A percentile compares a stretch with the other conserved stretches of the same genome.
phyloP scores from a whole-genome alignment of 2,113 vertebrate genomes.

The Grammomys surdaster region DNA sequence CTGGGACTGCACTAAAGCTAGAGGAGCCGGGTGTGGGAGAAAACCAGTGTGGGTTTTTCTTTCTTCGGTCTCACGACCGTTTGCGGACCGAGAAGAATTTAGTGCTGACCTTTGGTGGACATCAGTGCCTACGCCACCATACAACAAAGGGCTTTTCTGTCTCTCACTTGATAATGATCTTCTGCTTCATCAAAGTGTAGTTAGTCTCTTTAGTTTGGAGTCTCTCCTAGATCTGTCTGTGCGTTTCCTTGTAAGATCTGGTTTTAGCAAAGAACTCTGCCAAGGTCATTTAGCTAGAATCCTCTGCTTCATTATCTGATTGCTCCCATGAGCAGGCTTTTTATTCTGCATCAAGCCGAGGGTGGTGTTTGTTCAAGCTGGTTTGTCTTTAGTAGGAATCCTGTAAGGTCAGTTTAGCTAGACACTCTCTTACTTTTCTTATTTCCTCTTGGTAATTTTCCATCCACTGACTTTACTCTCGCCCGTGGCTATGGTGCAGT shows the following conservation, averaged over 20 bases:
- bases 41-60: not conserved
- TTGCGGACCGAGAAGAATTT: conserved; percentile 13
- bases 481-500: not conserved
- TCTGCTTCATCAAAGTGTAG: not conserved
- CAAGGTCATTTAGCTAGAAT: not conserved
- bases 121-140: not conserved
- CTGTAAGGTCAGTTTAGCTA: not conserved
- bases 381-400: not conserved
- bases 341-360: not conserved
- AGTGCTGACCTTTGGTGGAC: not conserved
- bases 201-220: not conserved
- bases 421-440: not conserved
- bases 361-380: not conserved
- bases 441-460: not conserved
- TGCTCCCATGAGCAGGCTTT: not conserved
- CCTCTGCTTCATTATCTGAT: not conserved
- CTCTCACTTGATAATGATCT: not conserved
- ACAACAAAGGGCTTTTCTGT: not conserved
- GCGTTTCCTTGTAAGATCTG: not conserved
- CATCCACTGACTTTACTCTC: not conserved
- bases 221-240: not conserved
- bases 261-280: not conserved
- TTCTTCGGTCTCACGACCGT: conserved; percentile 10
- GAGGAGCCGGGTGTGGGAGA: not conserved
- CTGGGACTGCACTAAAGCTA: not conserved